Evolutionary conservation across 2,888 invertebrate species (phyloP).

Genomic region (Ferrisia virgata): DNA sequence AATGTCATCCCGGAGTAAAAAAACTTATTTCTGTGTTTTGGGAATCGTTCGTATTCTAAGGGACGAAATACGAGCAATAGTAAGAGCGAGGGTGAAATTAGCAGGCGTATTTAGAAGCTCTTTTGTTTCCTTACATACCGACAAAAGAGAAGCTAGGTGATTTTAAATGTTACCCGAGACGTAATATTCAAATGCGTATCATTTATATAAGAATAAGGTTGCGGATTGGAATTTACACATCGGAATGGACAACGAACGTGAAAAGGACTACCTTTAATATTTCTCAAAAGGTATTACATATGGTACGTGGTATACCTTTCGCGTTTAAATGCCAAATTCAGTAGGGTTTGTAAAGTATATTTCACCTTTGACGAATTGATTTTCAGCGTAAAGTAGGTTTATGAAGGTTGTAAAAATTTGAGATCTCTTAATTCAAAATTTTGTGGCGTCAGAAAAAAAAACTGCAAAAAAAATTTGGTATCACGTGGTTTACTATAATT

Average conservation of each 20-base stretch:
- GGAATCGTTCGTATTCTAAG: neutral
- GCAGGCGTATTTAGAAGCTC: neutral
- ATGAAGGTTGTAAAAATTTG: no score
- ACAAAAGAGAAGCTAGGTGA: neutral
- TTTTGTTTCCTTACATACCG: neutral
- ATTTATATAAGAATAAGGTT: conserved; percentile 12
- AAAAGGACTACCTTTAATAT: neutral
- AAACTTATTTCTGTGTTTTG: conserved; percentile 27
- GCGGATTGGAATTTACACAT: neutral
- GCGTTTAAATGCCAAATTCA: neutral
- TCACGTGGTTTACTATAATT: no score
- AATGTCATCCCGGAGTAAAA: conserved; percentile 32
- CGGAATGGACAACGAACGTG: neutral
- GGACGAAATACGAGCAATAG: neutral
- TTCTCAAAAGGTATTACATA: no score
- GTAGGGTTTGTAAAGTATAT: neutral
- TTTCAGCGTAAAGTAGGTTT: neutral
- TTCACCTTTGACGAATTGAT: neutral
- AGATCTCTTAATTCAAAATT: no score
- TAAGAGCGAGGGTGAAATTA: neutral
- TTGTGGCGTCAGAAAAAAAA: no score
- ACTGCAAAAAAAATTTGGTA: no score
- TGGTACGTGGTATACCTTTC: neutral
- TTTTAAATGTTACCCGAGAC: conserved; percentile 2
- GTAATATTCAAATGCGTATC: no score